Evolutionary conservation across 2,113 vertebrate species (phyloP), one percentile per base, ranked within the genome.

Genomic region (Lasiurus cinereus): DNA sequence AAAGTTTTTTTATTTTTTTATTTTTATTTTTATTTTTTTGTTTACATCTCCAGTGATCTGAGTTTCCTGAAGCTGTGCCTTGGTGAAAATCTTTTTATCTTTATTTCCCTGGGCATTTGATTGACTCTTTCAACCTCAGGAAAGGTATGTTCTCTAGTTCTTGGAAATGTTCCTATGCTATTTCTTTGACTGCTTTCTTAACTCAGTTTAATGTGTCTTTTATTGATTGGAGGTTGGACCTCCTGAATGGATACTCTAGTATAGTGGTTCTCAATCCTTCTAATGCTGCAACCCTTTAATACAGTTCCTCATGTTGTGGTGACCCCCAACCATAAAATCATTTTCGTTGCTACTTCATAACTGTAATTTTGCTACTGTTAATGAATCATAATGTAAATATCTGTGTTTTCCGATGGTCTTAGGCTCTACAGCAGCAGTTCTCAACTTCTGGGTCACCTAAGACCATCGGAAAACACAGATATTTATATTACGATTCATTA

Each of bases 21-120:
- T 89, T 83, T 39, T 18, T 22, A 46, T 46, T 46, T 46, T 4
- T 46, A 50, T 48, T 48, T 14, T 50, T 13, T 77, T 27, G 5
- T 59, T 24, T 10, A 59, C 22, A 24, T 56, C 50, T 21, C 33
- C 24, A 50, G 27, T 83, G 21, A 91, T 29, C 39, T 88, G 70
- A 88, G 88, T 88, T 88, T 83, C 36, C 62, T 93, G 50, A 82
- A 67, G 13, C 62, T 73, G 54, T 82, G 62, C 82, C 52, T 93
- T 70, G 24, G 46, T 90, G 64, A 82, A 85, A 87, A 76, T 77
- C 29, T 77, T 56, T 82, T 87, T 50, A 19, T 15, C 8, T 82
- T 82, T 56, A 67, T 76, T 76, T 70, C 79, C 64, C 69, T 62
- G 27, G 46, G 31, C 56, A 46, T 90, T 76, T 80, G 43, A 18